Percentiles rank a stretch among this genome's conserved stretches.
phyloP scores from a whole-genome alignment of 2,113 vertebrate genomes.

The Cryptotis parvus region DNA sequence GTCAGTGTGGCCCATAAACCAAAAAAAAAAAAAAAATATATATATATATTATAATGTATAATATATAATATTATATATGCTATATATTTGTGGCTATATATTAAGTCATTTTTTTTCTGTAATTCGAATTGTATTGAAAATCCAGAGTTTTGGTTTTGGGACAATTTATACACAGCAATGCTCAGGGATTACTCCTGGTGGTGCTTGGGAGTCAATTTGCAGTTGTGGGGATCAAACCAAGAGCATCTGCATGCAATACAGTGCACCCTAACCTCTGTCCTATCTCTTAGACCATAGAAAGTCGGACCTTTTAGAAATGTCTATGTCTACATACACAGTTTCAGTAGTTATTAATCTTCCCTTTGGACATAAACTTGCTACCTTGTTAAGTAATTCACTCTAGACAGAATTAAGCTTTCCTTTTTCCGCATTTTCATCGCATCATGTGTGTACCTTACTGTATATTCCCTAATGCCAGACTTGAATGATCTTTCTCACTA shows the following conservation, averaged over 20 bases:
- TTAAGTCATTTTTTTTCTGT: not conserved
- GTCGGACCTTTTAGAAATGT: not conserved
- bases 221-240: no score
- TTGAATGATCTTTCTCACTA: not conserved
- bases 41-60: no score
- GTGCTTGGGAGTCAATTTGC: no score
- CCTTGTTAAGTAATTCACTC: conserved; percentile 46
- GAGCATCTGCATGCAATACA: no score
- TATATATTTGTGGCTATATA: no score
- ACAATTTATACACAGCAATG: no score
- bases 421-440: not conserved
- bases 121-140: not conserved
- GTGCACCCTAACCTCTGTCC: no score
- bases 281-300: not conserved
- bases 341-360: not conserved
- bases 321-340: not conserved
- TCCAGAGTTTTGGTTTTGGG: no score
- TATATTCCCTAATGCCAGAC: not conserved
- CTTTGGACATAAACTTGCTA: not conserved
- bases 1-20: no score
- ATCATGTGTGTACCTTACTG: not conserved
- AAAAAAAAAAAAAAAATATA: no score
- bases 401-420: conserved; percentile 24
- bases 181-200: no score
- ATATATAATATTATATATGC: no score